Percentiles rank a stretch among this genome's conserved stretches.
These are phyloP conservation scores for Siderastrea siderea DNA, from an alignment of 92 coral and sea anemone species.

Conservation along the genomic window DNA sequence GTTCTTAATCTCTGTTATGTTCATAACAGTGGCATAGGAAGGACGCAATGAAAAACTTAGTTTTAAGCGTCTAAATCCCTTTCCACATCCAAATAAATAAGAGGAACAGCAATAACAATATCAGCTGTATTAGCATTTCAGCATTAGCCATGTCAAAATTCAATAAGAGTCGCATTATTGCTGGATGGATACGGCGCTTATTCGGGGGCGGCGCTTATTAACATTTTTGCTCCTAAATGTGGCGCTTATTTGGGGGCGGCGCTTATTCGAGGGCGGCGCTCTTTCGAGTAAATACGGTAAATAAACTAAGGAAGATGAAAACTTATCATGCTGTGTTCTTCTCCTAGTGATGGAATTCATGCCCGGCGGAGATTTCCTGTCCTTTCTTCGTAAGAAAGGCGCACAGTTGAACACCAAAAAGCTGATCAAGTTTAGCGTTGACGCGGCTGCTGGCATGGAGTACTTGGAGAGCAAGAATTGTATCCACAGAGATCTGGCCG, in stretches of 20 bases:
- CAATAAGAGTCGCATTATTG: too few relatives aligned
- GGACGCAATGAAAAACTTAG: too few relatives aligned
- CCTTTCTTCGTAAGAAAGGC: slow-evolving; percentile 80
- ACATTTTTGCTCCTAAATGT: too few relatives aligned
- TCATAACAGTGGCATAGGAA: too few relatives aligned
- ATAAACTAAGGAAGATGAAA: neutral
- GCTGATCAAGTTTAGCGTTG: slow-evolving; percentile 81
- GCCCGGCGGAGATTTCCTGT: slow-evolving; percentile 95
- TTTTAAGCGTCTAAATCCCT: too few relatives aligned
- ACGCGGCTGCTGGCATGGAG: slow-evolving; percentile 93
- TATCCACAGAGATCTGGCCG: slow-evolving; percentile 95
- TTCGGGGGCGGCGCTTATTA: too few relatives aligned
- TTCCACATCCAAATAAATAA: too few relatives aligned
- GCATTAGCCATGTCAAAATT: too few relatives aligned
- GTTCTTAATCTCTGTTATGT: too few relatives aligned
- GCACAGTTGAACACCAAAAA: slow-evolving; percentile 40
- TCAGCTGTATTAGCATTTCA: too few relatives aligned
- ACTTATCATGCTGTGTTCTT: neutral
- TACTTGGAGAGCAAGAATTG: slow-evolving; percentile 88
- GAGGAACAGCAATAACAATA: too few relatives aligned
- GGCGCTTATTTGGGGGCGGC: slow-evolving; percentile 11
- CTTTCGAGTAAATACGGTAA: neutral
- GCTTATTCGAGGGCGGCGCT: slow-evolving; percentile 73
- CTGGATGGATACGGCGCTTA: too few relatives aligned
- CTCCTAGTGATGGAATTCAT: slow-evolving; percentile 92